These are phyloP conservation scores for Pollenia amentaria DNA, from an alignment of 2,888 invertebrate species.

Conservation along the genomic window DNA sequence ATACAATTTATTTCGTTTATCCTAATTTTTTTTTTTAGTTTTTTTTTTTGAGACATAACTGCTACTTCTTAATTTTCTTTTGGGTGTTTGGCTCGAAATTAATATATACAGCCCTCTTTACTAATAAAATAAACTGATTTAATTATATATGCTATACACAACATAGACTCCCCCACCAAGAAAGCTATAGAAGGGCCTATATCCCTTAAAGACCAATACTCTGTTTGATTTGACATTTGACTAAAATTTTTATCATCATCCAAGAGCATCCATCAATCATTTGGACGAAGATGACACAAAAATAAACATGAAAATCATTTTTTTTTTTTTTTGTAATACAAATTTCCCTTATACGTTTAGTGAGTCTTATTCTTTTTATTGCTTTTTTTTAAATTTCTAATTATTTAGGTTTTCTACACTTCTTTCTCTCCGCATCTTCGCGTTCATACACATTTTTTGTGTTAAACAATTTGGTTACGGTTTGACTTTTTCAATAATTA, in stretches of 20 bases:
- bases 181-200: background rate
- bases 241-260: background rate
- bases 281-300: constrained; percentile 32
- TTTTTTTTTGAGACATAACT: too few species aligned
- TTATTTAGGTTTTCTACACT: constrained; percentile 35
- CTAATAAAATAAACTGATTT: too few species aligned
- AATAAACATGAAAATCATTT: background rate
- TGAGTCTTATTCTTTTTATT: background rate
- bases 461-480: background rate
- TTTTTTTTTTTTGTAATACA: constrained; percentile 11
- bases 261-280: constrained; percentile 54
- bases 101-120: background rate
- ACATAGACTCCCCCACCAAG: too few species aligned
- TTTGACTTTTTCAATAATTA: constrained; percentile 15
- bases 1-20: too few species aligned
- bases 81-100: background rate
- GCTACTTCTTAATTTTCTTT: too few species aligned
- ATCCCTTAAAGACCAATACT: background rate
- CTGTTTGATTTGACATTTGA: too few species aligned
- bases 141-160: too few species aligned
- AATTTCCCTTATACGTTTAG: background rate
- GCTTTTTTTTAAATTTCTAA: constrained; percentile 23
- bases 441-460: constrained; percentile 7
- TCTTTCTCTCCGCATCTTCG: background rate
- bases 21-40: too few species aligned